Base-by-base conservation (phyloP, 2,888 invertebrate genomes). In the Lomographa bimaculata region DNA sequence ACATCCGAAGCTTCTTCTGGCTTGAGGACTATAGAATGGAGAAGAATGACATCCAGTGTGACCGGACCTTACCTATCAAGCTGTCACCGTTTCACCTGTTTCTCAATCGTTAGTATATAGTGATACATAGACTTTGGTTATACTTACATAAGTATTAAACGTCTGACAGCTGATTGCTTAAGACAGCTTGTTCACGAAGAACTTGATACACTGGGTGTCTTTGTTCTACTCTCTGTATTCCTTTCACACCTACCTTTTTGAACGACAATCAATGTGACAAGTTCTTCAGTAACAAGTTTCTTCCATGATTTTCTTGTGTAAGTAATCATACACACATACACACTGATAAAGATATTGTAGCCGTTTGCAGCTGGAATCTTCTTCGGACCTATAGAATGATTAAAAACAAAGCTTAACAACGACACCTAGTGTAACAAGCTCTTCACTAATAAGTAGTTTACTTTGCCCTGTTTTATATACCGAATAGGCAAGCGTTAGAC, bases 381-480 rank as follows among this genome's bases (percentile, higher is more conserved):
- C 53, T 49, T n/a, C 61, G 63, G 5, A 30, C 24, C 1, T 44
- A 46, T 2, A 40, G 50, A 1, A 41, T 10, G 2, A 37, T 68
- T 1, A 69, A 70, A 7, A 75, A 63, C 39, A 55, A 50, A 1
- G 75, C 46, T 71, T 7, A 46, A 54, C 0, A 81, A 89, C 19
- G 81, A 83, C 5, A 84, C 86, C 7, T 77, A 90, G 8, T 95
- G 95, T 59, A 90, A 91, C 2, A 91, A 91, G 61, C 92, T 94
- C 79, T 95, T 94, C n/a, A n/a, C n/a, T n/a, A n/a, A n/a, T n/a
- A n/a, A n/a, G n/a, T 90, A 93, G 7, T 94, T 94, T 28, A 28
- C 79, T 95, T 28, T 90, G 92, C 30, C 91, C 92, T n/a, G n/a
- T n/a, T n/a, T n/a, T n/a, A n/a, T n/a, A n/a, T n/a, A n/a, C n/a